Conservation (phyloP, 2,888 invertebrate genomes). For the Gasteruption jaculator region DNA sequence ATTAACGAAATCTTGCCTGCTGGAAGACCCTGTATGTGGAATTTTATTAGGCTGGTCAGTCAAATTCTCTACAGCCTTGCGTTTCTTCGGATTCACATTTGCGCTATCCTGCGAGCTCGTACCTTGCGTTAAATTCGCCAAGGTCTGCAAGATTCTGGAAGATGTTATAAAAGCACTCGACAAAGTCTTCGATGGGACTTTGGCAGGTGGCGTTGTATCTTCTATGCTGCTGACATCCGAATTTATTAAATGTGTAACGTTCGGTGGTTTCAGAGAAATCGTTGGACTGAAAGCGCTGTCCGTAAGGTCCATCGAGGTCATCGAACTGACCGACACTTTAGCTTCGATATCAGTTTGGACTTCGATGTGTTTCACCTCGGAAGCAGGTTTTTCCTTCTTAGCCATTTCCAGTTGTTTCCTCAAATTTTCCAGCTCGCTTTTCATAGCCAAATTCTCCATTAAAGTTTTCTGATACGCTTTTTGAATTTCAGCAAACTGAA, state of each 20-base stretch:
- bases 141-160: constrained; percentile 43
- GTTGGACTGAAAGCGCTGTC: constrained; percentile 36
- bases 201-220: constrained; percentile 23
- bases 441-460: constrained; percentile 36
- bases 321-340: constrained; percentile 27
- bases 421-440: constrained; percentile 33
- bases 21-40: constrained; percentile 5
- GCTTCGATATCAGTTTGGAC: constrained; percentile 36
- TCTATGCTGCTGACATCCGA: constrained; percentile 35
- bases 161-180: constrained; percentile 44
- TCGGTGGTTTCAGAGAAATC: constrained; percentile 38
- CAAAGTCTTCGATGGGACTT: constrained; percentile 25
- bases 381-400: constrained; percentile 19
- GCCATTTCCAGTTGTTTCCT: constrained; percentile 26
- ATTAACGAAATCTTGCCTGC: constrained; percentile 1
- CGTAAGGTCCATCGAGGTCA: constrained; percentile 40
- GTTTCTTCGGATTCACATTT: constrained; percentile 20
- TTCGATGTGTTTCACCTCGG: constrained; percentile 28
- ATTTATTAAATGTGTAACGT: constrained; percentile 30
- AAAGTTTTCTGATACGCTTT: constrained; percentile 36
- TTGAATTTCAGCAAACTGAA: constrained; percentile 29
- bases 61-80: no score
- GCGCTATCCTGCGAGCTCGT: constrained; percentile 14
- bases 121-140: constrained; percentile 41
- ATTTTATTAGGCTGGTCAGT: no score